phyloP scores from a whole-genome alignment of 1,140 invertebrate genomes.

The Cheumatopsyche charites region DNA sequence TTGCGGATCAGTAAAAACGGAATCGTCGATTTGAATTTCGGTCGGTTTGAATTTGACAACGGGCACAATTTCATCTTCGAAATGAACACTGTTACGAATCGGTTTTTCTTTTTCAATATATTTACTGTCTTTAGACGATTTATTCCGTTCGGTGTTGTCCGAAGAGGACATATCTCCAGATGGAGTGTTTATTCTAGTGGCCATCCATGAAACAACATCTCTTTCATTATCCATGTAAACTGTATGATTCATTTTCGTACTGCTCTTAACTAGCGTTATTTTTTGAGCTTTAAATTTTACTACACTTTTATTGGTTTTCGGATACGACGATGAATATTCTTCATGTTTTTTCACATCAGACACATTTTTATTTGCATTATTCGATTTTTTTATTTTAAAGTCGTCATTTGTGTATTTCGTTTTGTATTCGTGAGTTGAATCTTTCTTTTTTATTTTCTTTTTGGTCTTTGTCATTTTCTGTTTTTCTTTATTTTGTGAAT shows the following conservation, averaged over 20 bases:
- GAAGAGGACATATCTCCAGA: conserved; percentile 40
- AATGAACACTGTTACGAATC: conserved; percentile 14
- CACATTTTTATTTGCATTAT: conserved; percentile 6
- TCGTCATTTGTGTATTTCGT: neutral
- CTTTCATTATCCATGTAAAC: conserved; percentile 56
- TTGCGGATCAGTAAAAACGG: neutral
- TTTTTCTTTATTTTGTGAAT: neutral
- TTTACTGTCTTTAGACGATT: conserved; percentile 6
- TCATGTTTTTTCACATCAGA: neutral
- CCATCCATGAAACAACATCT: conserved; percentile 62
- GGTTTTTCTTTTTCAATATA: conserved; percentile 2
- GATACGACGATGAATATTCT: neutral
- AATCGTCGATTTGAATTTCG: neutral
- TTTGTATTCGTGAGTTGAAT: neutral
- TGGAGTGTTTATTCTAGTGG: conserved; percentile 54
- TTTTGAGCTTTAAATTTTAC: conserved; percentile 47
- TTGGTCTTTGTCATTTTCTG: neutral
- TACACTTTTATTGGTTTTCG: conserved; percentile 1
- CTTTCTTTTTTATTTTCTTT: neutral
- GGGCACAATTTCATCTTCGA: conserved; percentile 29
- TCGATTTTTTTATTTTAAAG: neutral
- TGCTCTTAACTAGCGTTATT: conserved; percentile 44
- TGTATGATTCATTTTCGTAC: conserved; percentile 45
- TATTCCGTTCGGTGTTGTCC: conserved; percentile 35
- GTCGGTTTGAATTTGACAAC: conserved; percentile 2